Base-by-base conservation (phyloP, 1,140 invertebrate species). In the Drosophila bifasciata region DNA sequence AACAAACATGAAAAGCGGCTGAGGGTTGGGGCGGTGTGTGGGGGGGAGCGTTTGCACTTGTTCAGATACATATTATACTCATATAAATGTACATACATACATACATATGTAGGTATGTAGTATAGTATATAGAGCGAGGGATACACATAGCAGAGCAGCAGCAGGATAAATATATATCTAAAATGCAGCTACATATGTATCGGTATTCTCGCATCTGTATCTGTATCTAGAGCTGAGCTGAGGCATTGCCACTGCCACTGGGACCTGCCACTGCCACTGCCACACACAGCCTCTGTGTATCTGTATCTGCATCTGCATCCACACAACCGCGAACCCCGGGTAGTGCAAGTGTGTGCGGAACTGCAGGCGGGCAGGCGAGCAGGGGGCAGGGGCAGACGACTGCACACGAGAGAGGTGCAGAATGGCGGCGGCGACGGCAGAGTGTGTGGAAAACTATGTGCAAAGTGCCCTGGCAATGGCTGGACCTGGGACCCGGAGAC, bases 261-360 rank as follows among this genome's bases (percentile, higher is more conserved):
- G n/a, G n/a, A n/a, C n/a, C 8, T 16, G 46, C 25, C 21, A 15
- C 9, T 52, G 46, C 13, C 13, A n/a, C 25, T 40, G 19, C 13
- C 8, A 21, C 8, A 21, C 8, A 49, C 36, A 41, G 36, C 15
- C 23, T 36, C 36, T 32, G 52, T 32, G 52, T 56, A 68, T 55
- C 50, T n/a, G n/a, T 56, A 68, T 55, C 50, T 68, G 62, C 62
- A 64, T 64, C 62, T 68, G 50, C 56, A 68, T 64, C 50, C 63
- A 51, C 62, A 28, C 8, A 49, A 40, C 28, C 28, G 62, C 16
- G 43, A 50, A 43, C 53, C 19, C 53, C 19, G 28, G 61, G 61
- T 9, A 36, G 32, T 36, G 32, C 32, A 36, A 21, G 19, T 21
- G 19, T 21, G 19, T 21, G 19, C n/a, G n/a, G n/a, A n/a, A n/a